A percentile compares a stretch with the other conserved stretches of the same genome.
Evolutionary conservation across 1,140 invertebrate genomes (phyloP).

Genomic region (Platyscapa corneri): DNA sequence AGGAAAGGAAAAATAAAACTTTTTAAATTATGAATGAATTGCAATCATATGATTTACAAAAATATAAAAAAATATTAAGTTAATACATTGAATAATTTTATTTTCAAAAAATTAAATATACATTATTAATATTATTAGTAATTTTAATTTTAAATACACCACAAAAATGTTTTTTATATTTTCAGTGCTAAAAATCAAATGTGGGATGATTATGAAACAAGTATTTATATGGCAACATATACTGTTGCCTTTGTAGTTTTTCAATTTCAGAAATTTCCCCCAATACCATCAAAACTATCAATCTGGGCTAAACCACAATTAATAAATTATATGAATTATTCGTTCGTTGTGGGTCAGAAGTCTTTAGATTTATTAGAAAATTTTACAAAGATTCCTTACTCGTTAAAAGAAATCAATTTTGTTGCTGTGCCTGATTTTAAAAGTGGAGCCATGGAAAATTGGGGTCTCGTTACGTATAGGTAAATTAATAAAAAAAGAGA

Average conservation of each 20-base stretch:
- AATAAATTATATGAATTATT: conserved; percentile 75
- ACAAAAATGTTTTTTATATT: conserved; percentile 11
- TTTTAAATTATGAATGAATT: too few species aligned
- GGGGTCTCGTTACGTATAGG: conserved; percentile 77
- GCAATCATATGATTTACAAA: too few species aligned
- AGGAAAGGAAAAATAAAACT: too few species aligned
- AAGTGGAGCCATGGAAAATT: conserved; percentile 74
- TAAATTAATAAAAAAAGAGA: conserved; percentile 56
- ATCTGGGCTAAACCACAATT: conserved; percentile 78
- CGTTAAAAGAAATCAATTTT: conserved; percentile 80
- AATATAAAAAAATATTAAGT: too few species aligned
- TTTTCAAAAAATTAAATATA: not conserved
- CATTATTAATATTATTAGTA: too few species aligned
- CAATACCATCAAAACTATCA: not conserved
- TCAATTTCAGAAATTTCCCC: conserved; percentile 54
- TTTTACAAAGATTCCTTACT: conserved; percentile 63
- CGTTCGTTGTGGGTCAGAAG: conserved; percentile 73
- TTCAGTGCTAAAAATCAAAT: conserved; percentile 64
- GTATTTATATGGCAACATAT: conserved; percentile 89
- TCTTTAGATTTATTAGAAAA: conserved; percentile 65
- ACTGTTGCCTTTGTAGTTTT: conserved; percentile 83
- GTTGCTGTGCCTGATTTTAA: conserved; percentile 80
- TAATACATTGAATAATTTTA: too few species aligned
- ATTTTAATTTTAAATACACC: too few species aligned
- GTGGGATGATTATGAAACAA: conserved; percentile 78